A percentile compares a stretch with the other conserved stretches of the same genome.
phyloP scores from a whole-genome alignment of 2,888 invertebrate species.

The Perizoma affinitatum region DNA sequence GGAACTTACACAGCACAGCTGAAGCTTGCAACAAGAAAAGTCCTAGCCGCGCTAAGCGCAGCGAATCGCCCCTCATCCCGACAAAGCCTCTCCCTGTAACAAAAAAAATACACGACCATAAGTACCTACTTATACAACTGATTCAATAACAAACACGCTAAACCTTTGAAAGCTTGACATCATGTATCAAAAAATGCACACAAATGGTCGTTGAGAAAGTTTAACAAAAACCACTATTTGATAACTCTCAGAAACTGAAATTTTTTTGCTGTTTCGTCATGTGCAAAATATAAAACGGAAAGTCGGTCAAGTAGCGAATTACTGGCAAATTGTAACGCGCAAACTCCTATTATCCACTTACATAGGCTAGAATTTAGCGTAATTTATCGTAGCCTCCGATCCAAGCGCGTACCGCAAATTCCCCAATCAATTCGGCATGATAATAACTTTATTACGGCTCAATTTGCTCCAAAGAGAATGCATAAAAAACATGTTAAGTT shows the following conservation, averaged over 20 bases:
- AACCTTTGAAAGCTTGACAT: constrained; percentile 35
- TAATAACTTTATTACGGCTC: constrained; percentile 43
- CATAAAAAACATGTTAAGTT: constrained; percentile 37
- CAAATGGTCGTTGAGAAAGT: constrained; percentile 46
- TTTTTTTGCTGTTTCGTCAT: not conserved
- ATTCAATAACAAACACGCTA: constrained; percentile 26
- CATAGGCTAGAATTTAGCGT: constrained; percentile 38
- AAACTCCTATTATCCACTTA: constrained; percentile 31
- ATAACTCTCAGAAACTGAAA: not conserved
- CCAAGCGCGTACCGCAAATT: constrained; percentile 47
- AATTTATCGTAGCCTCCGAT: constrained; percentile 46
- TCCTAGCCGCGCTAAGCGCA: constrained; percentile 74
- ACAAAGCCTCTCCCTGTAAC: constrained; percentile 58
- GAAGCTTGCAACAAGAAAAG: constrained; percentile 71
- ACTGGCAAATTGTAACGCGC: constrained; percentile 33
- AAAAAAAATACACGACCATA: constrained; percentile 32
- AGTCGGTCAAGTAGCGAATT: constrained; percentile 46
- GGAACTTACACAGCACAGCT: constrained; percentile 67
- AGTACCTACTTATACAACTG: too few species aligned
- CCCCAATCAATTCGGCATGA: constrained; percentile 39
- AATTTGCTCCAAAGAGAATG: constrained; percentile 34
- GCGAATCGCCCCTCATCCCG: constrained; percentile 72
- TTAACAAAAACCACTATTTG: constrained; percentile 40
- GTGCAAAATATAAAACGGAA: constrained; percentile 59
- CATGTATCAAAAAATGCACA: constrained; percentile 35